Percentiles rank a stretch among this genome's conserved stretches.
Conservation (phyloP, 2,797 vertebrate species). For the Eupleurogrammus muticus region DNA sequence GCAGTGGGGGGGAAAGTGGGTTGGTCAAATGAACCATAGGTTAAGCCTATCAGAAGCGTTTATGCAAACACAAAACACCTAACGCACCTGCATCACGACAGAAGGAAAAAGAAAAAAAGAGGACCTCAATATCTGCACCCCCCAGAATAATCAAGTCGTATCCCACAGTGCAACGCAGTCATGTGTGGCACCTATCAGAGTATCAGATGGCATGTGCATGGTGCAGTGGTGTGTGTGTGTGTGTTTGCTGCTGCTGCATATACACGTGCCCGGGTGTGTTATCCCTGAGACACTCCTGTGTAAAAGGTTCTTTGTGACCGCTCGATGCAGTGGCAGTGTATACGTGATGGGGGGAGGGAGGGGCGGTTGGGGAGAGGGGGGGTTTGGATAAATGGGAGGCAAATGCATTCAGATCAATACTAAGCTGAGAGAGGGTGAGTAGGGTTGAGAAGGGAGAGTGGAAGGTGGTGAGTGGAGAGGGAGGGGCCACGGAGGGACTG, state of each 20-base stretch:
- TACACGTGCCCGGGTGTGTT: conserved; percentile 19
- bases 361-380: conserved; percentile 46
- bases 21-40: no score
- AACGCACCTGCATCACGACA: conserved; percentile 68
- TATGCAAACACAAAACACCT: conserved; percentile 49
- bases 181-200: conserved; percentile 47
- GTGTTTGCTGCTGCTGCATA: conserved; percentile 22
- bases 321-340: conserved; percentile 73
- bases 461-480: conserved; percentile 68
- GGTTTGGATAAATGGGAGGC: conserved; percentile 83
- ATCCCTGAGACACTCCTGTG: conserved; percentile 64
- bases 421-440: conserved; percentile 73
- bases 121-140: conserved; percentile 63
- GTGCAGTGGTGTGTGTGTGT: conserved; percentile 29
- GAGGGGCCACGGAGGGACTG: conserved; percentile 74
- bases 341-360: conserved; percentile 52
- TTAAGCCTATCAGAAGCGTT: conserved; percentile 80
- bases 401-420: conserved; percentile 89
- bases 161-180: conserved; percentile 53
- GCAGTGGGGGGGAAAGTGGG: conserved; percentile 66
- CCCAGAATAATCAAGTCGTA: conserved; percentile 63
- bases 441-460: conserved; percentile 67
- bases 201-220: conserved; percentile 18
- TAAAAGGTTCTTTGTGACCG: conserved; percentile 83
- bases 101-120: conserved; percentile 26